Conservation (phyloP, 1,140 invertebrate species). For the Berghia stephanieae region DNA sequence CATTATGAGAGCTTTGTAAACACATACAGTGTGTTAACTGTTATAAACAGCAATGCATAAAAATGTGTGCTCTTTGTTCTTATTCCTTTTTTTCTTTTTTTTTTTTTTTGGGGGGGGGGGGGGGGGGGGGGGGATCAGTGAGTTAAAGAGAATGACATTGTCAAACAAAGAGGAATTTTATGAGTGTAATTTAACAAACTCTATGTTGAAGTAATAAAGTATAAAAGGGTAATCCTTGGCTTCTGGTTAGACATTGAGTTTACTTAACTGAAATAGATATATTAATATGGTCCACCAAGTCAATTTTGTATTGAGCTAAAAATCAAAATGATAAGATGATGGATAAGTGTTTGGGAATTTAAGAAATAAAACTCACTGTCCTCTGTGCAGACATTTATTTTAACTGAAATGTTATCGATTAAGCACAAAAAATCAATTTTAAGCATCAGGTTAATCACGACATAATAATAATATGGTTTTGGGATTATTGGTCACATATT, state of each 20-base stretch:
- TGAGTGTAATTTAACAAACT: too few relatives aligned
- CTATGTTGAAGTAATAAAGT: too few relatives aligned
- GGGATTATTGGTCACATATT: conserved; percentile 3
- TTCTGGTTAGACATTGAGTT: too few relatives aligned
- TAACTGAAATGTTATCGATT: neutral
- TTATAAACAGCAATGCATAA: neutral
- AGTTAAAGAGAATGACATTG: too few relatives aligned
- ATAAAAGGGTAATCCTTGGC: too few relatives aligned
- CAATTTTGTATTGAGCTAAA: neutral
- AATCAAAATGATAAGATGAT: neutral
- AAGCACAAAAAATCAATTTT: neutral
- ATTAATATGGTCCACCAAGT: too few relatives aligned
- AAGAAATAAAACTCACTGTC: neutral
- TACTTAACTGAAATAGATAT: too few relatives aligned
- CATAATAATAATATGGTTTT: neutral
- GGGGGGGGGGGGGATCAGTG: too few relatives aligned
- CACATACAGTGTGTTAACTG: neutral
- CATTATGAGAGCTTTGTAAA: neutral
- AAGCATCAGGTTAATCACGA: too few relatives aligned
- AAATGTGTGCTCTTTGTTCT: neutral
- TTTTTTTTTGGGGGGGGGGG: too few relatives aligned
- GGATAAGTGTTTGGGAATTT: neutral
- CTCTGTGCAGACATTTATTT: neutral
- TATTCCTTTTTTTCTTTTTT: neutral
- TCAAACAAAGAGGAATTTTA: too few relatives aligned